A percentile compares a stretch with the other conserved stretches of the same genome.
These are phyloP conservation scores for Heterodera carotae DNA, from an alignment of 1,140 invertebrate genomes.

Conservation along the genomic window DNA sequence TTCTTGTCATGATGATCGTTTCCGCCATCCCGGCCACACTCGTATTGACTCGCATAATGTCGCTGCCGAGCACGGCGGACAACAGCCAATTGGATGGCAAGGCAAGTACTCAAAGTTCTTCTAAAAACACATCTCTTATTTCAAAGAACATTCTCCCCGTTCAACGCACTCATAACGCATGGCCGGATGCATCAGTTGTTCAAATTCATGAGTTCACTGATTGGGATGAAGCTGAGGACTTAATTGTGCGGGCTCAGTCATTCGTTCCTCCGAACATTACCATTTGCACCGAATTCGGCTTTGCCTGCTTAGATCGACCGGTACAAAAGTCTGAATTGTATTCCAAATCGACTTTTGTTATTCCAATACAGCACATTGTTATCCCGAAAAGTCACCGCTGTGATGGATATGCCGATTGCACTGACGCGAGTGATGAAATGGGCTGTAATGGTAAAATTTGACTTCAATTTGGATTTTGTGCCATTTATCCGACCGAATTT, in stretches of 20 bases:
- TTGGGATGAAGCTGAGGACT: slow-evolving; percentile 12
- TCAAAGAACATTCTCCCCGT: background rate
- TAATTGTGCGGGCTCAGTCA: background rate
- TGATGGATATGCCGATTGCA: slow-evolving; percentile 44
- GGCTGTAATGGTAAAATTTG: slow-evolving; percentile 40
- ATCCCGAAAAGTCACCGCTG: slow-evolving; percentile 46
- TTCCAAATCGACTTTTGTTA: background rate
- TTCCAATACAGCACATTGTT: slow-evolving; percentile 36
- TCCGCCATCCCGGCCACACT: slow-evolving; percentile 46
- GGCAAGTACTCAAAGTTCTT: background rate
- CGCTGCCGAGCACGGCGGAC: slow-evolving; percentile 3
- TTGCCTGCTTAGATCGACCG: slow-evolving; percentile 42
- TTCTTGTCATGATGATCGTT: slow-evolving; percentile 43
- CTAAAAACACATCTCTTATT: background rate
- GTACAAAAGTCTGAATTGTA: slow-evolving; percentile 20
- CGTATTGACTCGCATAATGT: slow-evolving; percentile 42
- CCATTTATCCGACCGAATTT: background rate
- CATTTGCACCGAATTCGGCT: slow-evolving; percentile 45
- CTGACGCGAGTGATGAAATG: slow-evolving; percentile 44
- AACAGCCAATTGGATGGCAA: background rate
- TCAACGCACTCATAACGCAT: background rate
- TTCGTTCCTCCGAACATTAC: slow-evolving; percentile 45
- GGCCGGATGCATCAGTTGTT: background rate
- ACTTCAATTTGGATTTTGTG: background rate
- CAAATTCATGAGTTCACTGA: slow-evolving; percentile 20